These are phyloP conservation scores for Pleuronectes platessa DNA, from an alignment of 2,113 vertebrate species.

Conservation along the genomic window DNA sequence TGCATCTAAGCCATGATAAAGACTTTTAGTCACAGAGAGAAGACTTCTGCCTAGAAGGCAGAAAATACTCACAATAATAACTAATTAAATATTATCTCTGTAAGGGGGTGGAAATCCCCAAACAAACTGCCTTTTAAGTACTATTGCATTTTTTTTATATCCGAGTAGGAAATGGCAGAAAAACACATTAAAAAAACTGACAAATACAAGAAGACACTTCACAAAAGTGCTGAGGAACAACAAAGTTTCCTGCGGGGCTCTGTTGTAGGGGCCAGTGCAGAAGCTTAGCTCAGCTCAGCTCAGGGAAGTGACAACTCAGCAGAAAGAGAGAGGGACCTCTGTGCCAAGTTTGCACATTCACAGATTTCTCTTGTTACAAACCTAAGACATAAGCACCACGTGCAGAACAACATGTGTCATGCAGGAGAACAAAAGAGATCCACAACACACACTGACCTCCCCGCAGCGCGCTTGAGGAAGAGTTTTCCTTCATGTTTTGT, in stretches of 20 bases:
- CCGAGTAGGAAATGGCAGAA: background rate
- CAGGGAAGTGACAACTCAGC: slow-evolving; percentile 67
- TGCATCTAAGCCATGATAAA: no score
- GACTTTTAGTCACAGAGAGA: no score
- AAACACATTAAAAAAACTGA: slow-evolving; percentile 6
- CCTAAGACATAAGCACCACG: slow-evolving; percentile 29
- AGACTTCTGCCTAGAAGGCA: background rate
- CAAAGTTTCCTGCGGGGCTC: slow-evolving; percentile 55
- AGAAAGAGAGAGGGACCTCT: slow-evolving; percentile 52
- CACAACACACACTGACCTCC: slow-evolving; percentile 40
- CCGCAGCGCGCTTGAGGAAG: slow-evolving; percentile 12
- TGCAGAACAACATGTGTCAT: slow-evolving; percentile 33
- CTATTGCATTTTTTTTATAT: slow-evolving; percentile 18
- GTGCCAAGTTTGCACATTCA: slow-evolving; percentile 58
- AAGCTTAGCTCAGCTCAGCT: slow-evolving; percentile 60
- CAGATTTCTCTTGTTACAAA: slow-evolving; percentile 63
- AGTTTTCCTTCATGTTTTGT: slow-evolving; percentile 34
- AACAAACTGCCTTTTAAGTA: slow-evolving; percentile 23
- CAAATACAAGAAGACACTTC: slow-evolving; percentile 51
- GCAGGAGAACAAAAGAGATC: slow-evolving; percentile 32
- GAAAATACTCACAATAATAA: no score
- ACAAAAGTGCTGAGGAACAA: slow-evolving; percentile 72
- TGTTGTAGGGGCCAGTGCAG: slow-evolving; percentile 50
- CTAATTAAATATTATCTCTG: background rate
- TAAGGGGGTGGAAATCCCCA: background rate